These are phyloP conservation scores for Leptodirus hochenwartii DNA, from an alignment of 2,888 invertebrate species.

Conservation along the genomic window DNA sequence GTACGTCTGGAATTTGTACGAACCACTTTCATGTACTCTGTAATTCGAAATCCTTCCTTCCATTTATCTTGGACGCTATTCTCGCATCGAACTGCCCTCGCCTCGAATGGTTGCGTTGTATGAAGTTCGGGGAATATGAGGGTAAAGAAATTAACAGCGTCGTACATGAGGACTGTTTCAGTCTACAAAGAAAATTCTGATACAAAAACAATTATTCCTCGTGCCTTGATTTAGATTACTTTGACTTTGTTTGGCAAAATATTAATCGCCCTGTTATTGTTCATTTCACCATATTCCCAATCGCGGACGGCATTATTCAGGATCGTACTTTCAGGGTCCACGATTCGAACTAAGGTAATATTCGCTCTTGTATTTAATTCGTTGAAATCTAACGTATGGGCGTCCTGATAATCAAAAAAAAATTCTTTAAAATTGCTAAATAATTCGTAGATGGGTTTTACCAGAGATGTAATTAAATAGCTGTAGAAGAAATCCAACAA, in stretches of 20 bases:
- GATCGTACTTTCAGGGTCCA: conserved; percentile 34
- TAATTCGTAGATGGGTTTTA: conserved; percentile 22
- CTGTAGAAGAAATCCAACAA: conserved; percentile 55
- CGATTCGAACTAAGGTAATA: conserved; percentile 48
- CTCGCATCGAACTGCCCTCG: conserved; percentile 16
- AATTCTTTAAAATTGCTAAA: background rate
- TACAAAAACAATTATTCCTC: background rate
- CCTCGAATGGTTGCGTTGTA: conserved; percentile 12
- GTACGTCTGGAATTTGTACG: conserved; percentile 13
- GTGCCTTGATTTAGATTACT: too few species aligned
- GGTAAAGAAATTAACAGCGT: conserved; percentile 48
- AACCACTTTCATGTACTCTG: conserved; percentile 46
- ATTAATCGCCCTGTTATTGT: conserved; percentile 12
- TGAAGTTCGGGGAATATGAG: conserved; percentile 14
- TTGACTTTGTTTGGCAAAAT: conserved; percentile 11
- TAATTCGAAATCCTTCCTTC: conserved; percentile 38
- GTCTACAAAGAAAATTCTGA: conserved; percentile 28
- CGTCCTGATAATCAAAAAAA: conserved; percentile 26
- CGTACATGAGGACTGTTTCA: conserved; percentile 47
- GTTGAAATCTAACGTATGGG: conserved; percentile 44
- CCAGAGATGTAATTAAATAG: conserved; percentile 42
- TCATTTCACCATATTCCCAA: conserved; percentile 16
- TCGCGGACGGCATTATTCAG: conserved; percentile 31
- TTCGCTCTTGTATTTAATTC: conserved; percentile 41
- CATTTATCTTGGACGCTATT: conserved; percentile 22